Evolutionary conservation across 2,888 invertebrate genomes (phyloP).

Genomic region (Autographa gamma): DNA sequence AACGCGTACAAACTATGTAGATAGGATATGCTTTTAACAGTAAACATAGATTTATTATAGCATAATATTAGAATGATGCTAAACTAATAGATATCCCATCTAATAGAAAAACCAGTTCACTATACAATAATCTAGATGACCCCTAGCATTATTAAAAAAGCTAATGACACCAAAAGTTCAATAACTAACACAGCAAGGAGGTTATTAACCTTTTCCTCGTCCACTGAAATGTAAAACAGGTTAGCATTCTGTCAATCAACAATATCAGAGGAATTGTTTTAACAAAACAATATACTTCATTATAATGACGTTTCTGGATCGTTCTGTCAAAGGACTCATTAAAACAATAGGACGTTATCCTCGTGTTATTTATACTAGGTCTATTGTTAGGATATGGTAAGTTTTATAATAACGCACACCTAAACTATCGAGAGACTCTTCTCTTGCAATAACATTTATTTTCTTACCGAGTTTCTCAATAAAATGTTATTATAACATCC

Average conservation of each 20-base stretch:
- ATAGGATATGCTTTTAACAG: background rate
- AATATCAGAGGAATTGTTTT: conserved; percentile 26
- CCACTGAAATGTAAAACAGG: conserved; percentile 33
- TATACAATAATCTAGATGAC: background rate
- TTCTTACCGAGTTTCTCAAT: background rate
- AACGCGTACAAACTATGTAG: background rate
- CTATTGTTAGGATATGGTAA: conserved; percentile 14
- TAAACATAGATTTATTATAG: background rate
- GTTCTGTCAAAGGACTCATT: conserved; percentile 24
- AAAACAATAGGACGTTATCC: conserved; percentile 39
- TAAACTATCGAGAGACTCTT: background rate
- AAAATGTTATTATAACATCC: background rate
- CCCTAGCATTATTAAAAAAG: background rate
- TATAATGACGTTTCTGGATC: conserved; percentile 28
- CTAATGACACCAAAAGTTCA: conserved; percentile 28
- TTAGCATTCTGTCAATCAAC: conserved; percentile 39
- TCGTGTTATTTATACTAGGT: conserved; percentile 20
- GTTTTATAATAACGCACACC: conserved; percentile 13
- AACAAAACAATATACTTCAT: conserved; percentile 8
- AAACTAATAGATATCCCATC: background rate
- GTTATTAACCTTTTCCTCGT: conserved; percentile 33
- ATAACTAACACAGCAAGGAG: conserved; percentile 27
- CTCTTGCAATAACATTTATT: background rate
- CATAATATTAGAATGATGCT: background rate
- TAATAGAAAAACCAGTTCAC: background rate